A percentile compares a stretch with the other conserved stretches of the same genome.
Evolutionary conservation across 2,888 invertebrate species (phyloP).

Genomic region (Tuta absoluta): DNA sequence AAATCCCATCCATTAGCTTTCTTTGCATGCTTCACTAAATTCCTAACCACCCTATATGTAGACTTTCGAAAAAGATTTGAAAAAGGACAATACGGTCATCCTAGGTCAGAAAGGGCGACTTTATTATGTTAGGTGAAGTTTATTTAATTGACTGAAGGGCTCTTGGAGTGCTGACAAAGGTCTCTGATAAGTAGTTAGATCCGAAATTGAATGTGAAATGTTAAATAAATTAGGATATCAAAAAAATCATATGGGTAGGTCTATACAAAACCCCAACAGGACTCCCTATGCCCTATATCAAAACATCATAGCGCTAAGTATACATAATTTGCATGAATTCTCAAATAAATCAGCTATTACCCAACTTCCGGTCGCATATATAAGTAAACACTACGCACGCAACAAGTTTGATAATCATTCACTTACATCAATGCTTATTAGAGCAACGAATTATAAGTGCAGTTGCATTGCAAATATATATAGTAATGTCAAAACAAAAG

Average conservation of each 20-base stretch:
- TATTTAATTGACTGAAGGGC: neutral
- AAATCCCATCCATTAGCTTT: neutral
- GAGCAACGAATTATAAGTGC: neutral
- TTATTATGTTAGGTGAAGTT: neutral
- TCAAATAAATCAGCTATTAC: neutral
- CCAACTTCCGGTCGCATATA: conserved; percentile 10
- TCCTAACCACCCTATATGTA: neutral
- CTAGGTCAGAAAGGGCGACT: neutral
- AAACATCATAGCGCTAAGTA: no score
- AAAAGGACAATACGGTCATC: neutral
- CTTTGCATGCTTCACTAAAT: no score
- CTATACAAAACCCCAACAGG: no score
- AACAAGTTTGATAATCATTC: neutral
- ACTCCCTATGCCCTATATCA: no score
- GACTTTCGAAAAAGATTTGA: neutral
- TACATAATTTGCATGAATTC: neutral
- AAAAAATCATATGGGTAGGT: no score
- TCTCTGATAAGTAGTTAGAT: neutral
- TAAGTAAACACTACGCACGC: conserved; percentile 8
- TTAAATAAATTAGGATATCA: no score
- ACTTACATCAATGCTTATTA: conserved; percentile 7
- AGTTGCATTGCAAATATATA: no score
- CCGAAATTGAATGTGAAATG: no score
- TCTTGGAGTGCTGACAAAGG: neutral
- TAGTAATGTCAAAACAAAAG: no score